Conservation (phyloP, 1,140 invertebrate genomes). For the Aphis gossypii region DNA sequence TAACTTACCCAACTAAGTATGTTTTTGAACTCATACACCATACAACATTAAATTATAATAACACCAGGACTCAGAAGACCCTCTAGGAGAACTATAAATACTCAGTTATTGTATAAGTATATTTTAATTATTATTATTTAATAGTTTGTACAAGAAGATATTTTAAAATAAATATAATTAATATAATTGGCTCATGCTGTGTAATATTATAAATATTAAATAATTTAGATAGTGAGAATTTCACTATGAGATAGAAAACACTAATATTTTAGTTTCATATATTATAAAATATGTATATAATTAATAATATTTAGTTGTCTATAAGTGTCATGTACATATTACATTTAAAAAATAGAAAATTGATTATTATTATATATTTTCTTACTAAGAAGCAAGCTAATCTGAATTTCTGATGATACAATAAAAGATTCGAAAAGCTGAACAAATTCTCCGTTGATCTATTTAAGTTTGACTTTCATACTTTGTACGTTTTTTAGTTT, state of each 20-base stretch:
- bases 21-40: background rate
- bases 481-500: background rate
- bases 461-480: no score
- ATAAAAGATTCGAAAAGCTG: no score
- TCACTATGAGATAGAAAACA: background rate
- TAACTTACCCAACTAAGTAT: background rate
- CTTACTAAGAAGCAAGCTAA: no score
- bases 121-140: background rate
- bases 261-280: background rate
- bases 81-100: background rate
- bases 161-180: background rate
- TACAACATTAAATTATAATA: background rate
- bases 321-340: background rate
- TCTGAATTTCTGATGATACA: no score
- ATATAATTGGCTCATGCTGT: background rate
- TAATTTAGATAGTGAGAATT: background rate
- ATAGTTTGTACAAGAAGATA: background rate
- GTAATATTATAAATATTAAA: background rate
- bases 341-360: no score
- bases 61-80: background rate
- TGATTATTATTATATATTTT: no score
- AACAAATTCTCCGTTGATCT: no score
- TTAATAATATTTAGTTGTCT: no score
- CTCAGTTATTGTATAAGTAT: background rate
- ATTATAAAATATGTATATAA: no score